Base-by-base conservation (phyloP, 2,888 invertebrate species). In the Pasiphila rectangulata region DNA sequence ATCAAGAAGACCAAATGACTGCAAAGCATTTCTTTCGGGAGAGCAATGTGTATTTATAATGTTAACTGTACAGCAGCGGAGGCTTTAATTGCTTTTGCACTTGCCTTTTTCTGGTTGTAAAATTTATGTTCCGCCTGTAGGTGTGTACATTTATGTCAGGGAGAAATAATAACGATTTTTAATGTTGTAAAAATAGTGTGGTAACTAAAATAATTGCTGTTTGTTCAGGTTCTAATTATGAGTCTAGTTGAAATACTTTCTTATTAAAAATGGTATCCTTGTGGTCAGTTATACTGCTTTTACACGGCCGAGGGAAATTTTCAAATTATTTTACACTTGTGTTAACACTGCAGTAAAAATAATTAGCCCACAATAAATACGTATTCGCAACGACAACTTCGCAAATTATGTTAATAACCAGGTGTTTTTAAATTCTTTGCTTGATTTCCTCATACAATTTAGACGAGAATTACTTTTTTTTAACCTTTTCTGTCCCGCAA, bases 121-220 rank as follows among this genome's bases (percentile, higher is more conserved):
- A 51, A 46, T 51, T 43, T 47, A 51, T 51, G 51, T 24, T 51
- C 25, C 42, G 42, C 46, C 51, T 15, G 51, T 43, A 51, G 46
- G 46, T 51, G 46, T 50, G 45, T 50, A 38, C 47, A 43, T 43
- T 51, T 40, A 36, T 47, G 42, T 36, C 46, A 34, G 36, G 35
- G 24, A 36, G 39, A 47, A 43, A 43, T 45, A 40, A 46, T 47
- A 32, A 10, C 56, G 56, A 43, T 43, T 54, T 52, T 43, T 39
- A 37, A 32, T 24, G 30, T 17, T 41, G 30, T 24, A 56, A 55
- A 44, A 40, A 47, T 42, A 54, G 64, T 66, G 64, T 64, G 53
- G 51, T 61, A 62, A 67, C 17, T 17, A 19, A 34, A 35, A 35
- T 13, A 32, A 32, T 17, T 19, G 1, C 5, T 32, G 16, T 32